phyloP scores from a whole-genome alignment of 2,888 invertebrate species.

The Diploptera punctata region DNA sequence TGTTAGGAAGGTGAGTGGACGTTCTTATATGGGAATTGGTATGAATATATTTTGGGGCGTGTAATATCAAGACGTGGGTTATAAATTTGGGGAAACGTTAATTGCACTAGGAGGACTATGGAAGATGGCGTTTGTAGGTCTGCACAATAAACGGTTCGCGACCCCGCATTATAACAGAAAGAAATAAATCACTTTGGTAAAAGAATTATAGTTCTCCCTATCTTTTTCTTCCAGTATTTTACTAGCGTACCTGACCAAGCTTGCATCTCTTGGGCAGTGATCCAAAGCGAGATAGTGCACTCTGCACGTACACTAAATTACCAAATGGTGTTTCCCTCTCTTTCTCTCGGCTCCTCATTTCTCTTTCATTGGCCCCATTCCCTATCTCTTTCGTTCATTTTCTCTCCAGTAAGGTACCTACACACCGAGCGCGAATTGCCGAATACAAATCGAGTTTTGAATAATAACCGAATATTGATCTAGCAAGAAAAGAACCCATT shows the following conservation, averaged over 20 bases:
- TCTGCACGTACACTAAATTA: constrained; percentile 19
- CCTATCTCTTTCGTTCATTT: not conserved
- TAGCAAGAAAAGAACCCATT: too few species aligned
- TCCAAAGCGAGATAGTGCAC: constrained; percentile 18
- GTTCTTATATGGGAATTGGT: too few species aligned
- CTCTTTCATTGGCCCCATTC: constrained; percentile 20
- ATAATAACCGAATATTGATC: too few species aligned
- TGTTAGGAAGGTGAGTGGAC: too few species aligned
- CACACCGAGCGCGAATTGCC: too few species aligned
- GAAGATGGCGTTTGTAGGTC: not conserved
- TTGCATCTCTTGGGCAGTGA: constrained; percentile 25
- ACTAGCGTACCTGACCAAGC: constrained; percentile 25
- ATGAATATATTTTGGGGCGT: too few species aligned
- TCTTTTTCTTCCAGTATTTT: not conserved
- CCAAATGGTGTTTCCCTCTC: not conserved
- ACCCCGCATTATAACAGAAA: constrained; percentile 14
- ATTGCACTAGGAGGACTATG: not conserved
- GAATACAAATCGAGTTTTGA: too few species aligned
- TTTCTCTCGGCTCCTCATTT: constrained; percentile 2
- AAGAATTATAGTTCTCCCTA: constrained; percentile 6
- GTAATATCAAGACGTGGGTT: too few species aligned
- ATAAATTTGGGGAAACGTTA: not conserved
- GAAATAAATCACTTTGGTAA: constrained; percentile 1
- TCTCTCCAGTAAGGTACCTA: too few species aligned
- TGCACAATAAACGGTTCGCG: not conserved